Base-by-base conservation (phyloP, 2,113 vertebrate genomes). In the Pelecanoides urinatrix region DNA sequence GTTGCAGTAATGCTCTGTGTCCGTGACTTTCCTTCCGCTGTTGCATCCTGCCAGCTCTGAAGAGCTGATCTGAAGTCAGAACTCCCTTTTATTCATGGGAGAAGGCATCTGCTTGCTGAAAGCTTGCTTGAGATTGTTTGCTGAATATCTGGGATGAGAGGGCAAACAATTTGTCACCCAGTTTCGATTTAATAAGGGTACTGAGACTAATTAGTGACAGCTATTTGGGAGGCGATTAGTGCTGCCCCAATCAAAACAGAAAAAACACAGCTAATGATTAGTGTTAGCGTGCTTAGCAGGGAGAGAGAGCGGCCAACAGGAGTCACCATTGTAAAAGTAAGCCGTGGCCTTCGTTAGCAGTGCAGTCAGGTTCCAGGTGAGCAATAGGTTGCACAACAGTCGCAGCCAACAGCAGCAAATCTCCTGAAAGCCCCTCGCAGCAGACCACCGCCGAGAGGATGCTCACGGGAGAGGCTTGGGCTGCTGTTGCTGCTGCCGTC, bases 281-380 rank as follows among this genome's bases (percentile, higher is more conserved):
- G 34, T 19, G 53, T 77, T 71, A 49, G 34, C 1, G 32, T 40
- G 36, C 55, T 63, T 62, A 66, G 92, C 93, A 92, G 71, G 50
- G 78, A 81, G 59, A 66, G 61, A 32, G 36, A 49, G 72, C 4
- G 65, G 79, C 94, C 96, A 91, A 92, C 83, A 91, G 92, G 94
- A 97, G 94, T 96, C 96, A 94, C 87, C 90, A 45, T 95, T 96
- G 96, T 82, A 94, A 94, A 95, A 73, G 90, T 67, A 74, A 96
- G 77, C 27, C 32, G 19, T 63, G 8, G 59, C 49, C 52, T 90
- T 77, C 25, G 22, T 89, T 53, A n/a, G 77, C 47, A 75, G 71
- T 53, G 73, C 29, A 32, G 67, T 55, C 62, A 53, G 81, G 61
- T 73, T 86, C 59, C 91, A 96, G 96, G 95, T 97, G 95, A 94